phyloP scores from a whole-genome alignment of 2,888 invertebrate genomes.

The Eupithecia insigniata region DNA sequence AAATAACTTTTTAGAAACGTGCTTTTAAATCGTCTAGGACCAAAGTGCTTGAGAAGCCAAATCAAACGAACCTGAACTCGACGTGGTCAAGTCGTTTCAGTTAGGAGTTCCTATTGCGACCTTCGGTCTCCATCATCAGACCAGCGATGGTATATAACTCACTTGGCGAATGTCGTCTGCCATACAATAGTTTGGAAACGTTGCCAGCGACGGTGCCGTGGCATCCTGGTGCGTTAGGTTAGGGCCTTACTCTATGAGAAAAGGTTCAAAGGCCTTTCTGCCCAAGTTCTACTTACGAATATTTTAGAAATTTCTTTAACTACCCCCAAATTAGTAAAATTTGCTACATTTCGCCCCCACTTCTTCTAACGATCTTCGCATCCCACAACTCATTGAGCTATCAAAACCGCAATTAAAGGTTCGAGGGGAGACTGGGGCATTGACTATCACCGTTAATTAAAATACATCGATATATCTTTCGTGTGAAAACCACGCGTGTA shows the following conservation, averaged over 20 bases:
- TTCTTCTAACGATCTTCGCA: slow-evolving; percentile 17
- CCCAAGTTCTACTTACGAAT: neutral
- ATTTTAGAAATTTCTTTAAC: neutral
- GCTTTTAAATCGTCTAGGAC: too few species aligned
- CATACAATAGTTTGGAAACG: too few species aligned
- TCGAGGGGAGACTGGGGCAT: slow-evolving; percentile 51
- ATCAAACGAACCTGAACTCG: too few species aligned
- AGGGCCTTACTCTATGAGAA: neutral
- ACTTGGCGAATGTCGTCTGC: too few species aligned
- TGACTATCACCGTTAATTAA: slow-evolving; percentile 75
- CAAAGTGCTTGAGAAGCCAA: too few species aligned
- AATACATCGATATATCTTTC: slow-evolving; percentile 75
- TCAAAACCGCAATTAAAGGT: slow-evolving; percentile 57
- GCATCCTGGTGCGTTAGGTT: too few species aligned
- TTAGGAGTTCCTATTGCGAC: too few species aligned
- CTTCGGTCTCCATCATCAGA: too few species aligned
- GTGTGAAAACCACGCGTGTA: slow-evolving; percentile 71
- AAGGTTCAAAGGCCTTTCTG: neutral
- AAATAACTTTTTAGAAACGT: too few species aligned
- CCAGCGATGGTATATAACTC: too few species aligned
- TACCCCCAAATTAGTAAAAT: slow-evolving; percentile 12
- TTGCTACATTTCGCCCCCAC: slow-evolving; percentile 19
- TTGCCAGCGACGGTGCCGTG: too few species aligned
- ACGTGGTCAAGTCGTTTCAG: too few species aligned
- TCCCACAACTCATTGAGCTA: slow-evolving; percentile 55